Conservation (phyloP, 1,140 invertebrate genomes). For the Battus philenor region DNA sequence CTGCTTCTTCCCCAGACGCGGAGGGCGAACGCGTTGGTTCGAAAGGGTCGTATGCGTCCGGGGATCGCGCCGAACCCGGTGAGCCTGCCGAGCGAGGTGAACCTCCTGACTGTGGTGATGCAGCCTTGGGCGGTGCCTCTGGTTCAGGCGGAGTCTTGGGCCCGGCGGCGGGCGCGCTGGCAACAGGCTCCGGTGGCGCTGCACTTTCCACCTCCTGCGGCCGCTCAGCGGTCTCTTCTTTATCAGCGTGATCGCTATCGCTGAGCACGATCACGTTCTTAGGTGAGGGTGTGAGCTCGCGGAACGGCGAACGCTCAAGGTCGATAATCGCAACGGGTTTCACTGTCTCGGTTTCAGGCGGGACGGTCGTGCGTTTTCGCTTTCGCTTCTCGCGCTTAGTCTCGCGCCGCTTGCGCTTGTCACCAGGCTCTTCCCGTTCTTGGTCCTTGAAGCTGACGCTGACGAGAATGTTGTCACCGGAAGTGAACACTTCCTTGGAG, state of each 20-base stretch:
- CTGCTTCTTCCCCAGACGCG: conserved; percentile 70
- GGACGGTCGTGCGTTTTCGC: conserved; percentile 23
- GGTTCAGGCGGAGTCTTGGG: conserved; percentile 23
- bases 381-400: conserved; percentile 63
- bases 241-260: conserved; percentile 84
- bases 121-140: conserved; percentile 47
- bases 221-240: conserved; percentile 25
- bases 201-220: background rate
- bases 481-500: conserved; percentile 93
- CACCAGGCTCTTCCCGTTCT: conserved; percentile 66
- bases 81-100: conserved; percentile 55
- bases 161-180: conserved; percentile 11
- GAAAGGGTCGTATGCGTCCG: conserved; percentile 91
- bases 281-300: conserved; percentile 86
- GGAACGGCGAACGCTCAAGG: conserved; percentile 88
- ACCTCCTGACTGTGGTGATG: too few relatives aligned
- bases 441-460: conserved; percentile 93
- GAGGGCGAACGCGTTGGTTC: conserved; percentile 90
- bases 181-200: conserved; percentile 27
- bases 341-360: conserved; percentile 44
- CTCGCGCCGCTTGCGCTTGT: conserved; percentile 32
- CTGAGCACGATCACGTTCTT: conserved; percentile 88
- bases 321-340: conserved; percentile 91
- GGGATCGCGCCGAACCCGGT: conserved; percentile 79
- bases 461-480: conserved; percentile 93